Evolutionary conservation across 2,888 invertebrate species (phyloP), one percentile per base, ranked within the genome.

Genomic region (Drosophila pseudotalamancana): DNA sequence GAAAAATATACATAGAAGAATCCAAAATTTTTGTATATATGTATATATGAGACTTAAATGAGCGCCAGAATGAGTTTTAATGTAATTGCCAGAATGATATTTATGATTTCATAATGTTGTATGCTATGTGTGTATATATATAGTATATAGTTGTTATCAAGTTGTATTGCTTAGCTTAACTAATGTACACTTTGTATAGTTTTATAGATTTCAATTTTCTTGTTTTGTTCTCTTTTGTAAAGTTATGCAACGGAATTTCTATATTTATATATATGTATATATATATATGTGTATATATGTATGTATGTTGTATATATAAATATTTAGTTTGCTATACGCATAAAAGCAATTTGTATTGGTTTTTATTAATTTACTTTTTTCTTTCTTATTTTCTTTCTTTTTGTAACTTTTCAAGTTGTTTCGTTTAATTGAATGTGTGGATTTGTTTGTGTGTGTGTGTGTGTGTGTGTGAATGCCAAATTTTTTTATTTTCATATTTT

Each of bases 341-440:
- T 61, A 54, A 79, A 77, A 77, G 80, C 83, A 77, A 79, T 61
- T 42, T 62, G 46, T 40, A 42, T 53, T 59, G 6, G 8, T 43
- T 31, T 29, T 43, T n/a, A n/a, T n/a, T n/a, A n/a, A n/a, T n/a
- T n/a, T n/a, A n/a, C n/a, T n/a, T n/a, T 8, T 31, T 40, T 23
- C 12, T 43, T n/a, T 9, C 21, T 46, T n/a, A 21, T n/a, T 18
- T 46, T 21, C 16, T 25, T 32, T 25, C 32, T 61, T 62, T 69
- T 70, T 73, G 43, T 84, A 80, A 80, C 80, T 80, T 80, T 80
- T 77, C 12, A 80, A 87, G 82, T 87, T 85, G 50, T 45, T 81
- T 84, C 76, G 79, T 75, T 59, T 39, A 79, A 83, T 72, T 86
- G 77, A 77, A 59, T 27, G 27, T 37, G 11, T 34, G 11, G 21